Base-by-base conservation (phyloP, 1,140 invertebrate genomes). In the Pomacea maculata region DNA sequence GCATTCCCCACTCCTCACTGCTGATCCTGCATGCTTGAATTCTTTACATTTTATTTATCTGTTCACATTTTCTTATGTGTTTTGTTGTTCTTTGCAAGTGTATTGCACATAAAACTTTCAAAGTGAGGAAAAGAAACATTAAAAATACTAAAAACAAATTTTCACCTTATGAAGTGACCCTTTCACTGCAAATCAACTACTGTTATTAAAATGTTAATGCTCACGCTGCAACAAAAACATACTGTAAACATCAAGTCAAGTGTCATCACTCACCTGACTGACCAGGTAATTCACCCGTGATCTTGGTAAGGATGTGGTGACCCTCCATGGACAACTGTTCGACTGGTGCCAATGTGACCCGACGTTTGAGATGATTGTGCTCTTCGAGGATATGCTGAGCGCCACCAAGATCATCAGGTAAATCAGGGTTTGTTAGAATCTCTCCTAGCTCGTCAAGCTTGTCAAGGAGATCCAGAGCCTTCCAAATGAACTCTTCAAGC, bases 401-500 rank as follows among this genome's bases (percentile, higher is more conserved):
- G 74, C 95, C 95, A 57, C 94, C 94, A 2, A 98, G 96, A 91
- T 99, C 97, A 88, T 97, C 97, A 8, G 89, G 88, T 15, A 91
- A 83, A 25, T 90, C 88, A 19, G 88, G 88, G 96, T 96, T 91
- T 79, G 95, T 95, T 25, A 99, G 93, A 90, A 98, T 97, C 90
- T 98, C 96, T 88, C 97, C 91, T 14, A 93, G 86, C 68, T 91
- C 87, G 87, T 99, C 97, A 68, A 99, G 93, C 78, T 96, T 94
- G 90, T 98, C 96, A 64, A 98, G 92, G 81, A 99, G 93, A 90
- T 99, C 97, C 54, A 95, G 95, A 5, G 97, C 95, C 92, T 98
- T 96, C 96, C 96, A 98, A 78, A 96, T 95, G 90, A 99, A 97
- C 89, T 98, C 97, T 92, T 99, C 98, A 81, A 98, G 94, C 76